These are phyloP conservation scores for Botrylloides violaceus DNA, from an alignment of 23 tunicate genomes.

Conservation along the genomic window DNA sequence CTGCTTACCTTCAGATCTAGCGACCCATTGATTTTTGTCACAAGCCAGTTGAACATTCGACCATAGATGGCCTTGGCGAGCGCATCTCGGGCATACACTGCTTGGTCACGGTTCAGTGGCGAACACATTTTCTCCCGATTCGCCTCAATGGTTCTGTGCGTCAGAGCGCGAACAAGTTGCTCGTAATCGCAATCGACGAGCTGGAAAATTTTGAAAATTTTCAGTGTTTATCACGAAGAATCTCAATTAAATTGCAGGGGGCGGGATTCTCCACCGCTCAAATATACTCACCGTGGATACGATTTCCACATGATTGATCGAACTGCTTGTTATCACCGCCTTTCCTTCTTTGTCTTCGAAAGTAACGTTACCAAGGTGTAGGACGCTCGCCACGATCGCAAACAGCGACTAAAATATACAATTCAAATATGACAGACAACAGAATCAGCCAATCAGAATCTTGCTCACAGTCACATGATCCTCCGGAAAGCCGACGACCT, in stretches of 20 bases:
- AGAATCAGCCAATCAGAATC: no score
- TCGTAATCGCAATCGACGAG: constrained; percentile 52
- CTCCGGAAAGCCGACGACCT: constrained; percentile 54
- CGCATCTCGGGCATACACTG: constrained; percentile 87
- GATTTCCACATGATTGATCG: not conserved
- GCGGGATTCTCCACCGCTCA: no score
- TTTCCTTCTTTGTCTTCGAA: constrained; percentile 39
- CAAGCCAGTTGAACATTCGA: constrained; percentile 95
- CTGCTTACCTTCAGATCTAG: constrained; percentile 66
- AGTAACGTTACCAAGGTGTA: constrained; percentile 85
- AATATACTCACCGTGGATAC: constrained; percentile 20
- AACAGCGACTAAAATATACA: constrained; percentile 38
- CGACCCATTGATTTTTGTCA: constrained; percentile 55
- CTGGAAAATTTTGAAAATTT: no score
- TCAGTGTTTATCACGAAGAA: no score
- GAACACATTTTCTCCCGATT: constrained; percentile 75
- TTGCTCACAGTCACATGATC: constrained; percentile 38
- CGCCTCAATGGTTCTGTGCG: constrained; percentile 87
- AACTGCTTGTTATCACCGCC: constrained; percentile 37
- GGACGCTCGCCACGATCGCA: constrained; percentile 52
- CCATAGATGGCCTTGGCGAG: constrained; percentile 90
- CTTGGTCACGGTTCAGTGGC: constrained; percentile 74
- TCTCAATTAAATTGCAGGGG: no score
- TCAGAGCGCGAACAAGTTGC: constrained; percentile 42
- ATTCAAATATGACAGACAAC: not conserved